These are phyloP conservation scores for Porites cylindrica DNA, from an alignment of 92 coral and sea anemone species.

Conservation along the genomic window DNA sequence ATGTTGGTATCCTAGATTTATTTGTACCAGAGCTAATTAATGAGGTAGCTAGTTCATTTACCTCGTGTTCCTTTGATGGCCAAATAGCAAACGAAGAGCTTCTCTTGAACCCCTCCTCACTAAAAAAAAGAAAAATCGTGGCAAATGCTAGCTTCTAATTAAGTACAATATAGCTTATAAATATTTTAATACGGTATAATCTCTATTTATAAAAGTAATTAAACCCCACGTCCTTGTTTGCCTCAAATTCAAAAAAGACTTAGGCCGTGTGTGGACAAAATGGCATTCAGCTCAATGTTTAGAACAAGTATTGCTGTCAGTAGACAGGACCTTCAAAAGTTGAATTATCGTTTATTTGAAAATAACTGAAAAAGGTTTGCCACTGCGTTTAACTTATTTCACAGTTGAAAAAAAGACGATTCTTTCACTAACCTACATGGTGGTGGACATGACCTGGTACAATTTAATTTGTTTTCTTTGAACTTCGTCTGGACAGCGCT, in stretches of 20 bases:
- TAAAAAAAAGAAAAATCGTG: conserved; percentile 9
- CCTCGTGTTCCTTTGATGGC: conserved; percentile 73
- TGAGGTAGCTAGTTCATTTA: neutral
- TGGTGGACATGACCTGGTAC: conserved; percentile 77
- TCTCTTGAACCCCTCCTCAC: conserved; percentile 64
- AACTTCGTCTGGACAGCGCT: conserved; percentile 63
- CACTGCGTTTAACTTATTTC: no score
- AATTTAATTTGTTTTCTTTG: conserved; percentile 76
- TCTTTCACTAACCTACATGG: conserved; percentile 73
- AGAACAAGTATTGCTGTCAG: no score
- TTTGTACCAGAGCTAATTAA: no score
- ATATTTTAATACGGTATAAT: no score
- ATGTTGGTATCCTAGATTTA: neutral
- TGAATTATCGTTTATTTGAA: no score
- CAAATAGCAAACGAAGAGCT: conserved; percentile 73
- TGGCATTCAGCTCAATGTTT: no score
- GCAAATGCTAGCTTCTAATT: neutral
- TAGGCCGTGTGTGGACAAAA: no score
- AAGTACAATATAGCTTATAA: neutral
- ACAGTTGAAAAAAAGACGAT: neutral
- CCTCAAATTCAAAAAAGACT: no score
- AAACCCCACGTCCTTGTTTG: no score
- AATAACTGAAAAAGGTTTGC: no score
- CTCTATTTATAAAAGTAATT: no score
- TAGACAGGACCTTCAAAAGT: no score